Base-by-base conservation (phyloP, 2,888 invertebrate genomes). In the Pristionchus exspectatus region DNA sequence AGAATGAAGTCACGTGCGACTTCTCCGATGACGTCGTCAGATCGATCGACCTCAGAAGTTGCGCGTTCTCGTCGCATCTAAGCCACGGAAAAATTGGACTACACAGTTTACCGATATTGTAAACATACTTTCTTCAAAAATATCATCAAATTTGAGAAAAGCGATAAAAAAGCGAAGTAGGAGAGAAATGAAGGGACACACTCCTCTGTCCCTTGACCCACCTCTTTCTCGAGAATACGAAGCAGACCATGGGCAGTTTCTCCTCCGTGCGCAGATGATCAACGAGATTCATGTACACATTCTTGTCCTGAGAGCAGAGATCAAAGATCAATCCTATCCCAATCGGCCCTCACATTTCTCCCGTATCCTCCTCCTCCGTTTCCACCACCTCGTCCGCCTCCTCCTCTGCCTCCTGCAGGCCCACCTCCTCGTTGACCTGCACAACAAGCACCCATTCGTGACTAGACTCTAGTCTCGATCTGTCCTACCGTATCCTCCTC, bases 191-290 rank as follows among this genome's bases (percentile, higher is more conserved):
- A n/a, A n/a, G n/a, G n/a, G n/a, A n/a, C n/a, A n/a, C n/a, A n/a
- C n/a, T n/a, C n/a, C n/a, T n/a, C n/a, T 50, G 44, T 0, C 30
- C 27, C n/a, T n/a, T 50, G 4, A 30, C 33, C 9, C 44, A 91
- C 91, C 92, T 77, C 91, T 95, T 97, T 92, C 98, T 96, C 0
- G 98, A 98, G 92, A 99, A 96, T 0, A 98, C 98, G 95, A 99
- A 99, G 0, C 97, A 97, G 0, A 99, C 98, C 0, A 98, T 97
- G 0, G 99, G 99, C 89, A 99, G 96, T 95, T 98, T 97, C 93
- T 98, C 97, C 90, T 97, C 96, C 91, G 97, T 96, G 93, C 97
- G 96, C 88, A 99, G 96, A 96, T 98, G 97, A 92, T 97, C 97
- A 74, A 98, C 97, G 86, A 98, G 96, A 5, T 97, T 97, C 66